Base-by-base conservation (phyloP, 1,140 invertebrate genomes). In the Drosophila saltans region DNA sequence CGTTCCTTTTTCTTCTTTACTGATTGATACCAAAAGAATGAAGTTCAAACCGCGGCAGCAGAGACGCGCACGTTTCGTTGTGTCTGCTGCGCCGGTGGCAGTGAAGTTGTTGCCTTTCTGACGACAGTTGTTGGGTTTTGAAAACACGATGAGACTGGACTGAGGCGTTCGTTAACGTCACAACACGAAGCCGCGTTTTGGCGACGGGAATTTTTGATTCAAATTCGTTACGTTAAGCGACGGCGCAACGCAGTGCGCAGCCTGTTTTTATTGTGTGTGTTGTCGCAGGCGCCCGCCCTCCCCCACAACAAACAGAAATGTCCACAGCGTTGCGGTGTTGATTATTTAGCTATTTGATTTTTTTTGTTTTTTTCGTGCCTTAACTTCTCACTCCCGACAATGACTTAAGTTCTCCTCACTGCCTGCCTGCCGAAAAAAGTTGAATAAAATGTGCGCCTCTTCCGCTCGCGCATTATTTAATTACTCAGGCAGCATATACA, bases 1-100 rank as follows among this genome's bases (percentile, higher is more conserved):
- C 63, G 63, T 63, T 66, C 45, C 48, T 65, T 60, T 40, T 45
- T 56, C 61, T 66, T 62, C 66, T 67, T 63, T 52, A 43, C 85
- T 84, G 84, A 89, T 90, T 81, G 85, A 89, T 90, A 89, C 85
- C 74, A 89, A 90, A 90, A 89, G 83, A 86, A 86, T 86, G 80
- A 88, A 88, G 75, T 84, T 83, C 82, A 86, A 82, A 80, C 73
- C 81, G 78, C 72, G 72, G 63, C 36, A 45, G 62, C 62, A 66
- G 69, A 59, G 58, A 55, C 57, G 64, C 69, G 63, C 63, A 77
- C 74, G 78, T 78, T 80, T 80, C 60, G 78, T 78, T 78, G 62
- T 70, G 74, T 69, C 59, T 79, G 69, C 43, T 48, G 52, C 24
- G 59, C n/a, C 55, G 43, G 52, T 62, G 73, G 71, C 69, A 62